Conservation (phyloP, 53 echinoderm and acorn worm species). For the Arbacia lixula region DNA sequence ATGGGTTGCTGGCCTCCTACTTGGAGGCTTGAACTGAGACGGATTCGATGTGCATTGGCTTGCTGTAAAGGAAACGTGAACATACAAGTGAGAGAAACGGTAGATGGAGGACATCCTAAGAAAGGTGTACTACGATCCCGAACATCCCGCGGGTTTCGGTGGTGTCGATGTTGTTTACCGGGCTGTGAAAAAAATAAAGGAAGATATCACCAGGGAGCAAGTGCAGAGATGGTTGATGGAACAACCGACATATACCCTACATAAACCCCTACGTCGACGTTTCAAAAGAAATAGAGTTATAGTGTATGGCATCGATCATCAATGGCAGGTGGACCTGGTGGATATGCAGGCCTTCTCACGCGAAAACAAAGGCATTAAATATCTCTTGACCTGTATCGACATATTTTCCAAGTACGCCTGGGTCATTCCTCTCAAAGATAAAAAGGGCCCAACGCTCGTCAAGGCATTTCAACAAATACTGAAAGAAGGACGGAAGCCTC, state of each 20-base stretch:
- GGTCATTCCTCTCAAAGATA: slow-evolving; percentile 63
- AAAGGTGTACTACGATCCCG: slow-evolving; percentile 70
- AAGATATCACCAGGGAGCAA: neutral
- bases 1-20: slow-evolving; percentile 62
- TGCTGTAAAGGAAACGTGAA: slow-evolving; percentile 64
- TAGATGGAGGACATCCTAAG: slow-evolving; percentile 57
- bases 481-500: slow-evolving; percentile 42
- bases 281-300: slow-evolving; percentile 61
- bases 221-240: slow-evolving; percentile 56
- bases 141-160: slow-evolving; percentile 62
- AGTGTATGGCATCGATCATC: slow-evolving; percentile 58
- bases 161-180: slow-evolving; percentile 45
- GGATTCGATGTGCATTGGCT: slow-evolving; percentile 49
- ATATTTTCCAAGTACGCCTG: slow-evolving; percentile 65
- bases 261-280: slow-evolving; percentile 46
- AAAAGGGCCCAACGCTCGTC: slow-evolving; percentile 54
- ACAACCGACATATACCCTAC: slow-evolving; percentile 67
- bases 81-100: neutral
- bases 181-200: slow-evolving; percentile 8
- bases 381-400: slow-evolving; percentile 63
- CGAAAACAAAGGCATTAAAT: neutral
- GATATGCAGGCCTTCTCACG: slow-evolving; percentile 36
- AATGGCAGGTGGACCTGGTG: slow-evolving; percentile 68
- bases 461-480: slow-evolving; percentile 53
- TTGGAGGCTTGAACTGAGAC: slow-evolving; percentile 5